Percentiles rank a stretch among this genome's conserved stretches.
Conservation (phyloP, 1,140 invertebrate genomes). For the Brachionus paranguensis region DNA sequence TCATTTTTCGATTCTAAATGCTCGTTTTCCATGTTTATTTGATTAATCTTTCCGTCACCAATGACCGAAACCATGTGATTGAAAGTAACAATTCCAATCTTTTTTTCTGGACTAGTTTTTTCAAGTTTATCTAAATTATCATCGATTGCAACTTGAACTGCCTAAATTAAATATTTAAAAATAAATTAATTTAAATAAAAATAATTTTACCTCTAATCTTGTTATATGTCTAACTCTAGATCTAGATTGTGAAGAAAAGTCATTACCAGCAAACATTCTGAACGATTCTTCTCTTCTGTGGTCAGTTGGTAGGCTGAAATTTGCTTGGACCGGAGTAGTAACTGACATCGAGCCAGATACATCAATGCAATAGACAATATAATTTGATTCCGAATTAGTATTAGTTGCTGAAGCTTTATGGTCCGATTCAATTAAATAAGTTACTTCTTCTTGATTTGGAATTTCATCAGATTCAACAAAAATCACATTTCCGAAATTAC, state of each 20-base stretch:
- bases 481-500: constrained; percentile 45
- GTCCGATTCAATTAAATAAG: constrained; percentile 49
- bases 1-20: constrained; percentile 45
- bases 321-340: constrained; percentile 46
- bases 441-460: constrained; percentile 47
- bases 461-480: constrained; percentile 49
- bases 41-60: background rate
- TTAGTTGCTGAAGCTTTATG: constrained; percentile 44
- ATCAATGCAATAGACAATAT: constrained; percentile 52
- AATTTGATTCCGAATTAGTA: constrained; percentile 46
- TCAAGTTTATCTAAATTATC: constrained; percentile 50
- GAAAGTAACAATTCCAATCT: constrained; percentile 49
- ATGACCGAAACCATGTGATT: constrained; percentile 47
- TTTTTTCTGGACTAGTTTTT: constrained; percentile 46
- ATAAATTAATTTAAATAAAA: background rate
- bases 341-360: constrained; percentile 54
- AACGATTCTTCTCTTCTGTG: constrained; percentile 45
- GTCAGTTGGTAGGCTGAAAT: constrained; percentile 47
- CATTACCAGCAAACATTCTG: constrained; percentile 41
- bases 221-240: constrained; percentile 45
- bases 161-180: constrained; percentile 47
- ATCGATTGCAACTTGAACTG: constrained; percentile 52
- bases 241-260: constrained; percentile 43
- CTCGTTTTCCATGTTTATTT: background rate
- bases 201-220: constrained; percentile 42